Percentiles rank a stretch among this genome's conserved stretches.
phyloP scores from a whole-genome alignment of 2,797 vertebrate species.

The Fringilla coelebs region DNA sequence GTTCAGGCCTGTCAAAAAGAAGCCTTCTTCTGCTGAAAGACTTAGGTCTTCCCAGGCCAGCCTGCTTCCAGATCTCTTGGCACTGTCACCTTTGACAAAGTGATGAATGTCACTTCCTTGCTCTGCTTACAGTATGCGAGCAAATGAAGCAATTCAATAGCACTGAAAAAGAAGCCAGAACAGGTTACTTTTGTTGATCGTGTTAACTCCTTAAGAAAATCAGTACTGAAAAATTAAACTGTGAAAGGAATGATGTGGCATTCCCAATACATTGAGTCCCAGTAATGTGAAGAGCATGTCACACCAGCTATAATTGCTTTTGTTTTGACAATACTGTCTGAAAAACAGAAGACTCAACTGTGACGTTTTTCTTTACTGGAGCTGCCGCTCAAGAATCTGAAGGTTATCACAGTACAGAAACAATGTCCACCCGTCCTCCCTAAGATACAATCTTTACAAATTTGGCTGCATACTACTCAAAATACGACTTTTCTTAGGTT shows the following conservation, averaged over 20 bases:
- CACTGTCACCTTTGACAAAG: neutral
- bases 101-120: neutral
- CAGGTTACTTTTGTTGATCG: slow-evolving; percentile 1
- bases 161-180: neutral
- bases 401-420: neutral
- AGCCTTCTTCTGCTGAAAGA: neutral
- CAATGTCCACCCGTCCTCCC: neutral
- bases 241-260: neutral
- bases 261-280: neutral
- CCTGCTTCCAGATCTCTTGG: neutral
- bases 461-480: neutral
- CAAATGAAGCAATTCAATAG: neutral
- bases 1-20: neutral
- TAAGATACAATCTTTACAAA: neutral
- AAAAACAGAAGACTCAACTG: neutral
- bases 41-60: neutral
- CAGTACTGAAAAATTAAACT: neutral
- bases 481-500: neutral
- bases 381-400: neutral
- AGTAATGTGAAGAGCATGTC: neutral
- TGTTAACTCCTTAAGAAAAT: slow-evolving; percentile 6
- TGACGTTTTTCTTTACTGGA: neutral
- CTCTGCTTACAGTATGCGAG: neutral
- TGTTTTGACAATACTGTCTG: neutral
- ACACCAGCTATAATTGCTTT: neutral